These are phyloP conservation scores for Falcaria lacertinaria DNA, from an alignment of 2,888 invertebrate genomes.

Conservation along the genomic window DNA sequence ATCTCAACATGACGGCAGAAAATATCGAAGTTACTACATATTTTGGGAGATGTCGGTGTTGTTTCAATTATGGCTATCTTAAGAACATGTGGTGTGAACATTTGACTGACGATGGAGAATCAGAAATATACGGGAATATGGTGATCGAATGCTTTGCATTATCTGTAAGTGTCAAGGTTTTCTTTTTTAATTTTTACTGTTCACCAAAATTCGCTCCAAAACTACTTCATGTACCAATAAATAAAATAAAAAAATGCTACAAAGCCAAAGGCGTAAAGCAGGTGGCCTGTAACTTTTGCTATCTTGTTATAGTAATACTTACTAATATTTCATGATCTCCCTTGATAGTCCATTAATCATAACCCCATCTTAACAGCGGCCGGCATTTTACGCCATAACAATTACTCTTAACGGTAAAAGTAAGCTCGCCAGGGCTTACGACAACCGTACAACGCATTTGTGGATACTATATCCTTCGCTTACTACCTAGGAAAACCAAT, in stretches of 20 bases:
- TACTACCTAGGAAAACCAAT: no score
- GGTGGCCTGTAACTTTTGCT: no score
- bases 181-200: conserved; percentile 12
- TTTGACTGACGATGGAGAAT: conserved; percentile 19
- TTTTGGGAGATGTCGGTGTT: conserved; percentile 52
- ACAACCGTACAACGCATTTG: no score
- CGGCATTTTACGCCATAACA: neutral
- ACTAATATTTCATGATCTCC: no score
- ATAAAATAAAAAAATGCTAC: no score
- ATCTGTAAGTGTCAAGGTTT: conserved; percentile 36
- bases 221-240: no score
- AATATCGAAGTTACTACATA: conserved; percentile 27
- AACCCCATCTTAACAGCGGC: conserved; percentile 8
- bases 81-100: conserved; percentile 46
- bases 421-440: no score
- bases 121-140: conserved; percentile 53
- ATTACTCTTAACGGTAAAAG: neutral
- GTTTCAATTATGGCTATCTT: conserved; percentile 44
- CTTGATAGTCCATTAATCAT: no score
- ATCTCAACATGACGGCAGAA: neutral
- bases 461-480: no score
- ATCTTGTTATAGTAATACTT: no score
- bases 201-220: no score
- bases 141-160: conserved; percentile 50
- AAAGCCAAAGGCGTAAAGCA: no score